Evolutionary conservation across 2,888 invertebrate species (phyloP), one percentile per base, ranked within the genome.

Genomic region (Coenonympha arcania): DNA sequence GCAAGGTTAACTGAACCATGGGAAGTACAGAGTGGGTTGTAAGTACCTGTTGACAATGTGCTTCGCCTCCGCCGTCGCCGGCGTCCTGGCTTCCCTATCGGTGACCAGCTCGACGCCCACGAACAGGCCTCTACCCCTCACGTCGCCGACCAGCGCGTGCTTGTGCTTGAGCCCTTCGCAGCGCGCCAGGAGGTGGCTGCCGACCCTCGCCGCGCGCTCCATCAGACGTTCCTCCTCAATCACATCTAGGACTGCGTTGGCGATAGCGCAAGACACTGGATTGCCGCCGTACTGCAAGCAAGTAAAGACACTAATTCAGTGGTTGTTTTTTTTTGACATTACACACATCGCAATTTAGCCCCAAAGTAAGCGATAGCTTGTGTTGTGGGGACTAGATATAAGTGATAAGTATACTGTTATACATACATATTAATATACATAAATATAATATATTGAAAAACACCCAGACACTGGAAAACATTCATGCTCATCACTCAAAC

Each of bases 211-310:
- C 0, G 99, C 98, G 56, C 96, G 92, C 58, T 95, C 91, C 70
- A 92, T 88, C 5, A 99, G 86, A 19, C 92, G 89, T 71, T 99
- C 98, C 31, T 93, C 90, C 66, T 96, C 94, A 53, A 99, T 95
- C 4, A 95, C 93, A 64, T 96, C 94, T 71, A 99, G 90, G 1
- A 99, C 99, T 2, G 98, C 95, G 70, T 95, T 93, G 0, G 96
- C 97, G 41, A 98, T 94, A 0, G 98, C 98, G 73, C 98, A 98
- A 0, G 98, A 98, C 0, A 99, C 99, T 8, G 99, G 98, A 86
- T 99, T 99, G 6, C 99, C 99, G 8, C 99, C 99, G 71, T 96
- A 99, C 95, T 96, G 79, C 20, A 24, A 24, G 24, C 2, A 24
- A 24, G 9, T n/a, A n/a, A n/a, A n/a, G n/a, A n/a, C n/a, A n/a